Base-by-base conservation (phyloP, 2,113 vertebrate genomes). In the Onychorhynchus coronatus region DNA sequence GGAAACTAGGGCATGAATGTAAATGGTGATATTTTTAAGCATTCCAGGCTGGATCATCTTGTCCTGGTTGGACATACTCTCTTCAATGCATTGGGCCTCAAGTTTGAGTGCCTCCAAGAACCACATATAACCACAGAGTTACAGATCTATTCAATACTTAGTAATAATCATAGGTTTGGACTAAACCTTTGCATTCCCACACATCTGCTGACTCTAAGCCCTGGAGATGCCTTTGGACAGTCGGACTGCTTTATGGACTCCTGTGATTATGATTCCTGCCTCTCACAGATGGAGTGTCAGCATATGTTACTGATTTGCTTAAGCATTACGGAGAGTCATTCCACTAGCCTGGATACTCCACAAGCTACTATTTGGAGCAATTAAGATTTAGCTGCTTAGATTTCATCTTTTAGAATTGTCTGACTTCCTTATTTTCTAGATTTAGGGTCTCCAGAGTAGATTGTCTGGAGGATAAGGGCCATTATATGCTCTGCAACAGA, bases 371-470 rank as follows among this genome's bases (percentile, higher is more conserved):
- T 73, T 73, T 76, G 84, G 37, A 92, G 56, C 46, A 95, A 94
- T 92, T 95, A 91, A 80, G 49, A 94, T 83, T 61, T 56, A 91
- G 67, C 17, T 91, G 61, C 56, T 90, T 83, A 82, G 75, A 91
- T 83, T 91, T 79, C 20, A 90, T 76, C 27, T 88, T 46, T 84
- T 62, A 83, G 73, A 96, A 85, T 66, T 88, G 92, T 79, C 53
- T 9, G 12, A 68, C 31, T 73, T 91, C 71, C 75, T 93, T 23
- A 61, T 90, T 94, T 91, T 78, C 94, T 70, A 94, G 49, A 88
- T 93, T 85, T 78, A 82, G 25, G 80, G 82, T 85, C 85, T 90
- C 71, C 88, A 93, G 90, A 90, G 85, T 71, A 94, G 85, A 88
- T 19, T 2, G 6, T 73, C 78, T 85, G 76, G 67, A 94, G 71